A percentile compares a stretch with the other conserved stretches of the same genome.
Conservation (phyloP, 2,797 vertebrate species). For the Oreortyx pictus region DNA sequence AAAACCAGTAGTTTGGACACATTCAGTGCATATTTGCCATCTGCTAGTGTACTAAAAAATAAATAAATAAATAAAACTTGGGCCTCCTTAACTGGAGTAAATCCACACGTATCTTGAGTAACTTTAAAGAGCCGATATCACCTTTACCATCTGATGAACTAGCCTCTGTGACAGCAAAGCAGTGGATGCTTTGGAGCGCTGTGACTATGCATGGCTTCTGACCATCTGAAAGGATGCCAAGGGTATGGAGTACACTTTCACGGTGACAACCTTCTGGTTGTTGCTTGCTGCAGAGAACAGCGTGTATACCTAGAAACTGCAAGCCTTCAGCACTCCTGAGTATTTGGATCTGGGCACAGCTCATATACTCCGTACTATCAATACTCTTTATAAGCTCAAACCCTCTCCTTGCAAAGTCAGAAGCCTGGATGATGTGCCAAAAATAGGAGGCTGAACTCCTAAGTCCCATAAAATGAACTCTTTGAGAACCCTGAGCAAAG, state of each 20-base stretch:
- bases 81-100: slow-evolving; percentile 17
- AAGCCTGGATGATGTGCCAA: neutral
- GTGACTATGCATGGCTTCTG: neutral
- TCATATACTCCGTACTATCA: slow-evolving; percentile 17
- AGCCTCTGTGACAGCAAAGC: neutral
- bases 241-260: neutral
- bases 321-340: neutral
- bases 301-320: neutral
- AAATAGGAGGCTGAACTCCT: slow-evolving; percentile 17
- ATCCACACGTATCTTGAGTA: slow-evolving; percentile 3
- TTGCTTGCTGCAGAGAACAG: neutral
- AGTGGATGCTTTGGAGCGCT: neutral
- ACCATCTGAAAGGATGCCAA: neutral
- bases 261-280: neutral
- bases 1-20: slow-evolving; percentile 21
- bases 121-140: neutral
- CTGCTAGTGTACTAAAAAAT: slow-evolving; percentile 3
- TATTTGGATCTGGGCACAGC: neutral
- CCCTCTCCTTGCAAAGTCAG: slow-evolving; percentile 36
- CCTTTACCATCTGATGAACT: neutral
- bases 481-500: neutral
- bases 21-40: slow-evolving; percentile 38
- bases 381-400: slow-evolving; percentile 35
- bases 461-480: neutral
- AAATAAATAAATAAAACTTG: neutral